phyloP scores from a whole-genome alignment of 2,113 vertebrate genomes.

The Vulpes ferrilata region DNA sequence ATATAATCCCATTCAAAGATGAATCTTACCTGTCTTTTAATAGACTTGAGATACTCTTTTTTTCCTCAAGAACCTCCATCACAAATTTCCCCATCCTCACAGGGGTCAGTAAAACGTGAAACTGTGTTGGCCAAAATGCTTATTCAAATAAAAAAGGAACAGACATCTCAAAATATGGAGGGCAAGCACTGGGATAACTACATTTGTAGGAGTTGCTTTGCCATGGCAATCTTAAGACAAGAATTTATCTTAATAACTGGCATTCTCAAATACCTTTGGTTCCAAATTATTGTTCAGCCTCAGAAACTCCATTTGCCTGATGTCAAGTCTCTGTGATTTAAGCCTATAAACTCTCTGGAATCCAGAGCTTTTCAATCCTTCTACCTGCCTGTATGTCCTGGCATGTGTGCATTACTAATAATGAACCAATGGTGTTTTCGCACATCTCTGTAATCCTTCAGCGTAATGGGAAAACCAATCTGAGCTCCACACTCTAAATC shows the following conservation, averaged over 20 bases:
- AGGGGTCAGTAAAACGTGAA: neutral
- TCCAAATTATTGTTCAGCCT: conserved; percentile 82
- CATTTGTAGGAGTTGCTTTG: conserved; percentile 62
- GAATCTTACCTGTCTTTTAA: neutral
- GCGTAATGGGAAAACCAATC: conserved; percentile 75
- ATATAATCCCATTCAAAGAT: neutral
- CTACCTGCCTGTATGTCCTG: conserved; percentile 66
- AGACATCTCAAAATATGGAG: neutral
- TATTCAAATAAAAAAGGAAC: neutral
- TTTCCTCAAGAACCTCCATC: neutral
- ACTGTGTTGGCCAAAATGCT: neutral
- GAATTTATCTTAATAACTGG: conserved; percentile 81
- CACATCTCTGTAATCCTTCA: conserved; percentile 76
- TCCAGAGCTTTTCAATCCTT: conserved; percentile 74
- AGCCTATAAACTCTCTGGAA: conserved; percentile 68
- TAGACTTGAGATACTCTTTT: neutral
- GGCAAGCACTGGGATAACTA: conserved; percentile 7
- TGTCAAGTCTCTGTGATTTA: conserved; percentile 83
- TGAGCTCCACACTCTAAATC: conserved; percentile 69
- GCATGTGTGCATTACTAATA: conserved; percentile 68
- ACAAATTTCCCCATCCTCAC: neutral
- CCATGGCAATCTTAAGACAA: conserved; percentile 61
- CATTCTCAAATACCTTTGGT: conserved; percentile 77
- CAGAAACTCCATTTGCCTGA: conserved; percentile 84
- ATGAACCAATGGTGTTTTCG: conserved; percentile 68